Conservation (phyloP, 2,888 invertebrate genomes). For the Scaptomyza caliginosa region DNA sequence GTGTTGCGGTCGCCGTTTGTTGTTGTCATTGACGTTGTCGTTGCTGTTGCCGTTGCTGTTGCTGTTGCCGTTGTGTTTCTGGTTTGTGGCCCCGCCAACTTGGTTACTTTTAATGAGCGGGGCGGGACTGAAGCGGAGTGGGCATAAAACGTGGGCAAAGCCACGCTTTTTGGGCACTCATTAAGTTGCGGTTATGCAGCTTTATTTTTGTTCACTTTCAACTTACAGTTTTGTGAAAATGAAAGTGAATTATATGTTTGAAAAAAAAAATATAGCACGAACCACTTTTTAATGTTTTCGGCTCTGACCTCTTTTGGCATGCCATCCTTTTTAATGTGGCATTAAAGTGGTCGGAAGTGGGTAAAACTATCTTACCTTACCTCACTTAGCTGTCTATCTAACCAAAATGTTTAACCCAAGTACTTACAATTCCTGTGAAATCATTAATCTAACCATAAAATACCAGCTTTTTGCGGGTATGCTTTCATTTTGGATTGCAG, state of each 20-base stretch:
- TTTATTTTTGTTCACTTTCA: slow-evolving; percentile 58
- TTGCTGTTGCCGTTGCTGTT: slow-evolving; percentile 1
- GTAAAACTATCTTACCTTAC: background rate
- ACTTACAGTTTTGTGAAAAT: slow-evolving; percentile 35
- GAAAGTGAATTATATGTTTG: slow-evolving; percentile 50
- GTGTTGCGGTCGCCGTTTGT: slow-evolving; percentile 61
- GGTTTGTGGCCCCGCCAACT: slow-evolving; percentile 65
- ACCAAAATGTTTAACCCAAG: background rate
- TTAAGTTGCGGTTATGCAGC: slow-evolving; percentile 72
- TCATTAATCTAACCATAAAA: background rate
- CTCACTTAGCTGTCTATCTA: background rate
- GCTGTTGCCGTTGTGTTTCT: slow-evolving; percentile 39
- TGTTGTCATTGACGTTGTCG: slow-evolving; percentile 2
- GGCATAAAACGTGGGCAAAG: background rate
- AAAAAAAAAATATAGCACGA: slow-evolving; percentile 20
- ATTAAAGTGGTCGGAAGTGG: slow-evolving; percentile 1
- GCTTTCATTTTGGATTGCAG: background rate
- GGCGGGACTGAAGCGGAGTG: slow-evolving; percentile 45
- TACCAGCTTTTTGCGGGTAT: too few species aligned
- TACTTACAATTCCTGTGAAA: background rate
- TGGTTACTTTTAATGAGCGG: slow-evolving; percentile 78
- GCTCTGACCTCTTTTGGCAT: slow-evolving; percentile 8
- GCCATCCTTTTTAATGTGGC: slow-evolving; percentile 10
- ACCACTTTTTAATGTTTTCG: slow-evolving; percentile 18
- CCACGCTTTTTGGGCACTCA: slow-evolving; percentile 57